These are phyloP conservation scores for Esox masquinongy DNA, from an alignment of 2,797 vertebrate species.

Conservation along the genomic window DNA sequence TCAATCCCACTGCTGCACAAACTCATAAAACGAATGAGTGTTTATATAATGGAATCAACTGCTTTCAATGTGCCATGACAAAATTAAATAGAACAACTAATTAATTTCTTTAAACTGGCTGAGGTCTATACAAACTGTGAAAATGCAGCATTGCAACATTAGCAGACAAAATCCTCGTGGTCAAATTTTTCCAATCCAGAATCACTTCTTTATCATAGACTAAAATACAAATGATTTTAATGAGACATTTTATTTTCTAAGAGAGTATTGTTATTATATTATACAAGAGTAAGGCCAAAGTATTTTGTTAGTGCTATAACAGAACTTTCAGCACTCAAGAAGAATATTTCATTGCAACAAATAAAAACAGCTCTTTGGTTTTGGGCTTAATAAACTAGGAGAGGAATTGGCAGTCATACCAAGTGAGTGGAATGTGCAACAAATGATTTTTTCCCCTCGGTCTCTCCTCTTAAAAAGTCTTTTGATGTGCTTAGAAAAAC, in stretches of 20 bases:
- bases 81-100: slow-evolving; percentile 15
- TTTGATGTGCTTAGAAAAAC: slow-evolving; percentile 70
- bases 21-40: background rate
- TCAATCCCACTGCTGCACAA: background rate
- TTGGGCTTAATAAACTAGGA: slow-evolving; percentile 48
- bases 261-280: background rate
- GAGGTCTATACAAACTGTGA: slow-evolving; percentile 33
- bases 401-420: slow-evolving; percentile 46
- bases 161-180: slow-evolving; percentile 23
- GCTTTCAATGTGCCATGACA: background rate
- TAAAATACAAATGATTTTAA: slow-evolving; percentile 5
- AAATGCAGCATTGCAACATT: slow-evolving; percentile 33
- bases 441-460: slow-evolving; percentile 66
- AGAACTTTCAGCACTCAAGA: slow-evolving; percentile 16
- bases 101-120: slow-evolving; percentile 28
- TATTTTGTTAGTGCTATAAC: slow-evolving; percentile 3
- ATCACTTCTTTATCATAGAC: background rate
- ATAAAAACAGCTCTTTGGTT: slow-evolving; percentile 20
- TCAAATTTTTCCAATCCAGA: slow-evolving; percentile 12
- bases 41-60: background rate
- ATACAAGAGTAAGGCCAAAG: slow-evolving; percentile 9
- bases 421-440: slow-evolving; percentile 63
- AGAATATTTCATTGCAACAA: background rate
- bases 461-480: slow-evolving; percentile 40
- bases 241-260: slow-evolving; percentile 22